phyloP scores from a whole-genome alignment of 1,140 invertebrate genomes.

The Drosophila lacteicornis region DNA sequence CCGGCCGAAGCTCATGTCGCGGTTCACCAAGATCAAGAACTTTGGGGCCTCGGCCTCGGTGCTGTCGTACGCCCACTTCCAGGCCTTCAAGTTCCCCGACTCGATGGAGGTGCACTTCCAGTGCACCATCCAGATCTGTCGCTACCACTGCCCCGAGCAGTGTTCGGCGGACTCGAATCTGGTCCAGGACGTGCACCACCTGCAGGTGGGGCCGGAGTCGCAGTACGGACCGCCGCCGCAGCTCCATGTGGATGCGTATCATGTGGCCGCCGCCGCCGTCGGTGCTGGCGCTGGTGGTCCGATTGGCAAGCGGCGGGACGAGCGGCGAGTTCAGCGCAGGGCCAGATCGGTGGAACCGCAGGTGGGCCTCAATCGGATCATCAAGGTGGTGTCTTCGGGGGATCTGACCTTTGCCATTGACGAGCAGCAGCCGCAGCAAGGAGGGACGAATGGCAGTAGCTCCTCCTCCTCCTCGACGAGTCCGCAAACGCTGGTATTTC shows the following conservation, averaged over 20 bases:
- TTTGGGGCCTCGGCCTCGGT: conserved; percentile 96
- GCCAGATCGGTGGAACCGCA: conserved; percentile 87
- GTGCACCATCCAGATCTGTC: conserved; percentile 97
- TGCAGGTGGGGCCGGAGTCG: conserved; percentile 87
- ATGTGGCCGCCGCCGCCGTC: conserved; percentile 54
- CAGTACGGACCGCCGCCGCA: conserved; percentile 90
- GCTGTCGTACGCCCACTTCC: conserved; percentile 96
- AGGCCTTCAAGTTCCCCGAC: conserved; percentile 98
- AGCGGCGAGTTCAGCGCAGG: conserved; percentile 89
- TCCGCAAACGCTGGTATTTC: conserved; percentile 90
- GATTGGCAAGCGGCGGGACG: conserved; percentile 89
- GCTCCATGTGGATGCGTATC: conserved; percentile 87
- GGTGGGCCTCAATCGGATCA: conserved; percentile 93
- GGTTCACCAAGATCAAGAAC: conserved; percentile 97
- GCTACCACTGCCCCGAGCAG: conserved; percentile 96
- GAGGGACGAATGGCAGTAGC: conserved; percentile 56
- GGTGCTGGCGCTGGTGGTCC: conserved; percentile 31
- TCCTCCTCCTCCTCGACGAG: conserved; percentile 76
- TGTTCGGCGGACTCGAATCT: conserved; percentile 88
- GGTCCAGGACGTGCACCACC: conserved; percentile 85
- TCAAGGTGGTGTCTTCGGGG: conserved; percentile 93
- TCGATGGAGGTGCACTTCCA: conserved; percentile 99
- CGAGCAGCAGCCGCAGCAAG: conserved; percentile 85
- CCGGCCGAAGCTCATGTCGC: conserved; percentile 95
- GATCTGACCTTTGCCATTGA: conserved; percentile 93